phyloP scores from a whole-genome alignment of 2,113 vertebrate species.

The Caretta caretta region DNA sequence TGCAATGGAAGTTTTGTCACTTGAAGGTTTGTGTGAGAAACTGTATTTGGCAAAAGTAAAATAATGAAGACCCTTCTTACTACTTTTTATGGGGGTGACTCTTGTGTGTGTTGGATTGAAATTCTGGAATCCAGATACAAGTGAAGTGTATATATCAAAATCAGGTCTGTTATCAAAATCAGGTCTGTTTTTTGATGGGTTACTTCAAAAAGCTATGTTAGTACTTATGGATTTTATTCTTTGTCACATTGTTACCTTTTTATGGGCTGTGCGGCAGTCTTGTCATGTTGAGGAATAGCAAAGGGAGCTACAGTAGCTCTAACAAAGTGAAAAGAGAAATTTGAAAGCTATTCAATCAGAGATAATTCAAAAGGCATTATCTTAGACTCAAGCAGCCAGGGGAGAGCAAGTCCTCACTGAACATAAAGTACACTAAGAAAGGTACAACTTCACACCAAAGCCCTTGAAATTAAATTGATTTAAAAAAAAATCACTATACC shows the following conservation, averaged over 20 bases:
- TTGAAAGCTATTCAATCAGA: not conserved
- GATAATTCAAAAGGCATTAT: not conserved
- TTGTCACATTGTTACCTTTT: slow-evolving; percentile 23
- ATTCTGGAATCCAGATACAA: not conserved
- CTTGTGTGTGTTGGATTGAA: not conserved
- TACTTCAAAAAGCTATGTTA: not conserved
- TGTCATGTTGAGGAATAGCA: not conserved
- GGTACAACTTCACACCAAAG: not conserved
- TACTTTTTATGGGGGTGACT: not conserved
- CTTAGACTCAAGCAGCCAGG: rapidly evolving
- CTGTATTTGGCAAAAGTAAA: not conserved
- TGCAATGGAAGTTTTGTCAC: not conserved
- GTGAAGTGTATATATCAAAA: slow-evolving; percentile 31
- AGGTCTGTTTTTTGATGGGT: not conserved
- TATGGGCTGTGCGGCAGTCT: slow-evolving; percentile 21
- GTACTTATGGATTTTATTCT: slow-evolving; percentile 17
- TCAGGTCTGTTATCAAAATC: not conserved
- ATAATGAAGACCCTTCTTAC: not conserved
- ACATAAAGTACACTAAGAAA: not conserved
- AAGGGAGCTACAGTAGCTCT: not conserved
- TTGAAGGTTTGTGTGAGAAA: not conserved
- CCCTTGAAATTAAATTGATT: not conserved
- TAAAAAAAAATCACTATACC: not conserved
- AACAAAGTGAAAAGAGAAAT: slow-evolving; percentile 16
- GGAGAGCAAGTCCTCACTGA: not conserved